Base-by-base conservation (phyloP, 2,888 invertebrate genomes). In the Chrysolina oricalcia region DNA sequence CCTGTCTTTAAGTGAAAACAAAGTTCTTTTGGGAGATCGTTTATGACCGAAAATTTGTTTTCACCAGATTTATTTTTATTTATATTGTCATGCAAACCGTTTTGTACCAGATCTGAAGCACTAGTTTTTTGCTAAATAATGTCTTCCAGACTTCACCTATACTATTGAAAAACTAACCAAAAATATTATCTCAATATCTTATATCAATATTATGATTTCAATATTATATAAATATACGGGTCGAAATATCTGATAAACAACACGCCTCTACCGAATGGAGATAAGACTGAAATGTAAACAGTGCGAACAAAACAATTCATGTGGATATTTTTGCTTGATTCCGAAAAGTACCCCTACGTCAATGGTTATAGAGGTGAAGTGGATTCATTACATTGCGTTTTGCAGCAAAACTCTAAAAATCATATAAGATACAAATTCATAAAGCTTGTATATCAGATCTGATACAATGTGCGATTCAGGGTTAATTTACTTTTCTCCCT, bases 241-340 rank as follows among this genome's bases (percentile, higher is more conserved):
- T 48, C n/a, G 48, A 48, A 48, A 48, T 48, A 13, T 13, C 13
- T 4, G 9, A 8, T 48, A 48, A 48, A 48, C 9, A 48, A 48
- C n/a, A 48, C 48, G 9, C 48, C 48, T 48, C 48, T 13, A n/a
- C 48, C 48, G 48, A 48, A 48, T 48, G 48, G 5, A 15, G 11
- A 48, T 15, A n/a, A 48, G 48, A 48, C 48, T 13, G n/a, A 48
- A 48, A 48, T 48, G 48, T 48, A 48, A 8, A 48, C 48, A 13
- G 48, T 48, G 48, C 48, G 10, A 48, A 48, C n/a, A 48, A 48
- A 48, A 48, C 11, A 48, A 15, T 48, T 48, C 48, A 48, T 48
- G 48, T 48, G 48, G 13, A 48, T 48, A 48, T 48, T 48, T 15
- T n/a, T 48, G 3, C 13, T 13, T 48, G 48, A 48, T 48, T 48